These are phyloP conservation scores for Brachypodius melanocephalos DNA, from an alignment of 2,113 vertebrate species.

Conservation along the genomic window DNA sequence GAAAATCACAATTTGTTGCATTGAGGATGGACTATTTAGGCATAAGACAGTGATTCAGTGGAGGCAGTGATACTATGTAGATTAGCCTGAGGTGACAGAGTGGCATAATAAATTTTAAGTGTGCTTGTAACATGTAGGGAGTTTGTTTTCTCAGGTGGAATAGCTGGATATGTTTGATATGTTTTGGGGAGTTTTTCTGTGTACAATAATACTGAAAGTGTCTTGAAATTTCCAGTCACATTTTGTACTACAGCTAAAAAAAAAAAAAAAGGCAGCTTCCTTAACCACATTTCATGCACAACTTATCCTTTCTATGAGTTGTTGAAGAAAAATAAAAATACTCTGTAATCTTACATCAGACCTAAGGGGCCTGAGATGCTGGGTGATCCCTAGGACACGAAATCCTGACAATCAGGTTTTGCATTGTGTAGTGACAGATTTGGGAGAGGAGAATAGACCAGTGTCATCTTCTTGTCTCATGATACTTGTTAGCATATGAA, in stretches of 20 bases:
- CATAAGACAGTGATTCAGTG: neutral
- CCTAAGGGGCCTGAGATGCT: neutral
- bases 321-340: neutral
- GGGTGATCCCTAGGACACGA: neutral
- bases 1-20: neutral
- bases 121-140: neutral
- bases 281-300: neutral
- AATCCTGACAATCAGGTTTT: neutral
- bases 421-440: neutral
- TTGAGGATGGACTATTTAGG: neutral
- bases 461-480: neutral
- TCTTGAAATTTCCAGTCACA: neutral
- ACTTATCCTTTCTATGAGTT: neutral
- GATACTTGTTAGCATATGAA: neutral
- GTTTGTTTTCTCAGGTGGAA: neutral
- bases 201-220: neutral
- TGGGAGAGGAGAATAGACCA: neutral
- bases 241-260: too few relatives aligned
- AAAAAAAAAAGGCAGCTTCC: neutral
- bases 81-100: constrained; percentile 1
- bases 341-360: neutral
- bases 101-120: neutral
- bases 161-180: neutral
- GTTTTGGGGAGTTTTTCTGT: fast-evolving
- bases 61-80: neutral